Evolutionary conservation across 2,888 invertebrate genomes (phyloP).

Genomic region (Clepsis dumicolana): DNA sequence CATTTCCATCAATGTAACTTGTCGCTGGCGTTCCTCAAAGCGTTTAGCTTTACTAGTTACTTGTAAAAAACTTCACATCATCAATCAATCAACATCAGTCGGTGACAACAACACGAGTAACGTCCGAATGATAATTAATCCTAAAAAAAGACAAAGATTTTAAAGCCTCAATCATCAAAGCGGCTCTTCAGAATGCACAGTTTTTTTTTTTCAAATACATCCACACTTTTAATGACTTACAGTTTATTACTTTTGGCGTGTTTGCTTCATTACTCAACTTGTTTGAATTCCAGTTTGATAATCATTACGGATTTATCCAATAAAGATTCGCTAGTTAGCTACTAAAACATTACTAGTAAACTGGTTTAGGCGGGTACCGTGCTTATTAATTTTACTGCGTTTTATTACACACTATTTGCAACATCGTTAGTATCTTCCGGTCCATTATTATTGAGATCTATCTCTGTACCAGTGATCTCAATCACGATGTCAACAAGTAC

Average conservation of each 20-base stretch:
- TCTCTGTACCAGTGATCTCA: neutral
- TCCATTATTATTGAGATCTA: neutral
- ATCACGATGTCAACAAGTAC: neutral
- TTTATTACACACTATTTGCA: conserved; percentile 13
- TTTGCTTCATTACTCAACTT: conserved; percentile 24
- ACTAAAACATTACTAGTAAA: conserved; percentile 5
- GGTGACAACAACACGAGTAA: conserved; percentile 43
- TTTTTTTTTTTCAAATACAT: conserved; percentile 17
- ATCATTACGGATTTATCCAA: conserved; percentile 26
- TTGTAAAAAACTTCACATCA: conserved; percentile 28
- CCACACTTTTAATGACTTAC: neutral
- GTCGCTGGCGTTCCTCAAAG: conserved; percentile 22
- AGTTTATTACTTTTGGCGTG: conserved; percentile 19
- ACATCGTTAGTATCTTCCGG: conserved; percentile 9
- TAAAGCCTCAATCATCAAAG: conserved; percentile 15
- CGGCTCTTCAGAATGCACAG: conserved; percentile 19
- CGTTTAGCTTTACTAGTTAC: conserved; percentile 23
- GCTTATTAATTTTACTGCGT: neutral
- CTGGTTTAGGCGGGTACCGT: neutral
- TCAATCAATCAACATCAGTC: conserved; percentile 40
- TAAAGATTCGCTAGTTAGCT: conserved; percentile 23
- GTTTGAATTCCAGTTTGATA: conserved; percentile 29
- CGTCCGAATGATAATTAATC: conserved; percentile 42
- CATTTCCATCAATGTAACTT: conserved; percentile 35
- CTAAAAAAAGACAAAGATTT: conserved; percentile 32